A percentile compares a stretch with the other conserved stretches of the same genome.
Conservation (phyloP, 2,113 vertebrate genomes). For the Bagarius yarrelli region DNA sequence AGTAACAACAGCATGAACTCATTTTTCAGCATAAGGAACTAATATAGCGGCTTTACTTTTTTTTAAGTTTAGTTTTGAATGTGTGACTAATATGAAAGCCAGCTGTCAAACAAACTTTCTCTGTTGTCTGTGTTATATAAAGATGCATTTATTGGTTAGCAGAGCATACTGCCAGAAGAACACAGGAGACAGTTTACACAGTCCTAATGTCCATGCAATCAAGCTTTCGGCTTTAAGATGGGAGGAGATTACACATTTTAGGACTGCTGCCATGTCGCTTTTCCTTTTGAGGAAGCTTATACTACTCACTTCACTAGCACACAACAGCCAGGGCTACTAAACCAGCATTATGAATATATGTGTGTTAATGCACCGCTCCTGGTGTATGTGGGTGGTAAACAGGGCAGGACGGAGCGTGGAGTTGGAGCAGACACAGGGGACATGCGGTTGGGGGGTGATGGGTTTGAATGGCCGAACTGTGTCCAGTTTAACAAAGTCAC, state of each 20-base stretch:
- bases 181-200: constrained; percentile 51
- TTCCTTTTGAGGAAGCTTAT: constrained; percentile 58
- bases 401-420: constrained; percentile 60
- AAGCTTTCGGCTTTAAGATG: constrained; percentile 44
- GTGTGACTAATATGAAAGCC: not conserved
- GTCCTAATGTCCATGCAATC: constrained; percentile 56
- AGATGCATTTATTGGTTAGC: constrained; percentile 10
- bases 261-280: constrained; percentile 42
- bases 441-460: constrained; percentile 16
- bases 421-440: constrained; percentile 21
- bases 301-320: constrained; percentile 56
- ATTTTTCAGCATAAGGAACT: not conserved
- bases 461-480: constrained; percentile 66
- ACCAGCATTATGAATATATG: constrained; percentile 79
- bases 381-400: constrained; percentile 75
- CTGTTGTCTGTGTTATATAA: constrained; percentile 2
- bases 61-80: not conserved
- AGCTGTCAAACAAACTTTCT: not conserved
- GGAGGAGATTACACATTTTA: constrained; percentile 50
- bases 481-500: constrained; percentile 77
- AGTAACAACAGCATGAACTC: not conserved
- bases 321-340: constrained; percentile 52
- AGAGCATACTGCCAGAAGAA: constrained; percentile 32
- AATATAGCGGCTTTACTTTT: not conserved
- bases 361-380: constrained; percentile 70